A percentile compares a stretch with the other conserved stretches of the same genome.
phyloP scores from a whole-genome alignment of 2,888 invertebrate species.

The Watsonalla binaria region DNA sequence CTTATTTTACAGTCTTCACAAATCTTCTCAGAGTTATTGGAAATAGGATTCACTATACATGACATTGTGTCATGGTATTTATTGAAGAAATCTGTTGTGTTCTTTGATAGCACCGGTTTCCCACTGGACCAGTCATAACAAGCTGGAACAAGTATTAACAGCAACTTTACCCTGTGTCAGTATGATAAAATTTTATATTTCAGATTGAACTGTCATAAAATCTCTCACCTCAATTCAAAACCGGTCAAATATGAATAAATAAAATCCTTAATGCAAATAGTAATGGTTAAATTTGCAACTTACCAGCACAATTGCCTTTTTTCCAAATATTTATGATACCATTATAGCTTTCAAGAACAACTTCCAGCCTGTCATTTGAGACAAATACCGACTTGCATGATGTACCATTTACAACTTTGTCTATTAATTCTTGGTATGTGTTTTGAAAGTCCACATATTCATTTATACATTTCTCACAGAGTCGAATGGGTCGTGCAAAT shows the following conservation, averaged over 20 bases:
- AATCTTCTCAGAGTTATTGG: slow-evolving; percentile 49
- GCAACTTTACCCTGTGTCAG: neutral
- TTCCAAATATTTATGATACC: slow-evolving; percentile 78
- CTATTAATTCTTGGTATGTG: slow-evolving; percentile 72
- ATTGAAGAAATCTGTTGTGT: slow-evolving; percentile 67
- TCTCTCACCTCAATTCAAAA: too few species aligned
- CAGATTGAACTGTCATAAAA: too few species aligned
- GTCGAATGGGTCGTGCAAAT: slow-evolving; percentile 79
- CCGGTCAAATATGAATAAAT: neutral
- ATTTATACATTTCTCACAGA: slow-evolving; percentile 80
- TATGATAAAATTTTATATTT: too few species aligned
- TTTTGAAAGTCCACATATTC: slow-evolving; percentile 70
- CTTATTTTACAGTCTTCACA: slow-evolving; percentile 76
- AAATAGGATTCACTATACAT: slow-evolving; percentile 53
- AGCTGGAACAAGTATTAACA: slow-evolving; percentile 53
- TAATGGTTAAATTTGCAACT: slow-evolving; percentile 13
- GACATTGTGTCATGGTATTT: slow-evolving; percentile 60
- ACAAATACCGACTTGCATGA: slow-evolving; percentile 79
- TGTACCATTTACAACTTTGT: slow-evolving; percentile 64
- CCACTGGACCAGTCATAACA: slow-evolving; percentile 74
- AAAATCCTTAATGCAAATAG: neutral
- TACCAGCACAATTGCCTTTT: slow-evolving; percentile 81
- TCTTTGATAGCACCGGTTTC: slow-evolving; percentile 63
- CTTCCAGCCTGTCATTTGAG: slow-evolving; percentile 81
- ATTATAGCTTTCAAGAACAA: slow-evolving; percentile 76